These are phyloP conservation scores for Micronycteris hirsuta DNA, from an alignment of 2,113 vertebrate genomes.

Conservation along the genomic window DNA sequence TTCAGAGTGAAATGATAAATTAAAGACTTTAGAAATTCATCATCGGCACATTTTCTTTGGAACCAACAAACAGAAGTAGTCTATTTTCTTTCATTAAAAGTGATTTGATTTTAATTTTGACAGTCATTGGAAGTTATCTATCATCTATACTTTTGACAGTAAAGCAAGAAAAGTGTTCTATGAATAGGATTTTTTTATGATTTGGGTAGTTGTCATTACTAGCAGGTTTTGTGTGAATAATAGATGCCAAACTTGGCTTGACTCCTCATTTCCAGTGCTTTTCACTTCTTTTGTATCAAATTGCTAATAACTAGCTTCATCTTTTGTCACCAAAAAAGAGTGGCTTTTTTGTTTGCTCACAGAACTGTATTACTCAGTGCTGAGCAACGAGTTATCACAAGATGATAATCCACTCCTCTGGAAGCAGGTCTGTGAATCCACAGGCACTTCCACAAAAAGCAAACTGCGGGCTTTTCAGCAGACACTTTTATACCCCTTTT, in stretches of 20 bases:
- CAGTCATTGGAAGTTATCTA: conserved; percentile 80
- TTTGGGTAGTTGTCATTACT: conserved; percentile 77
- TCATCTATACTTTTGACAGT: conserved; percentile 79
- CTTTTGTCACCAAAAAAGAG: conserved; percentile 67
- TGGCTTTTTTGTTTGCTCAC: conserved; percentile 69
- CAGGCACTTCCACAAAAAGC: conserved; percentile 72
- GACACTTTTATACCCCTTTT: conserved; percentile 70
- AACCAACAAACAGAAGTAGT: conserved; percentile 56
- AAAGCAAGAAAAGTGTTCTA: conserved; percentile 75
- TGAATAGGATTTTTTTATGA: conserved; percentile 71
- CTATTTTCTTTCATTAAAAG: conserved; percentile 74
- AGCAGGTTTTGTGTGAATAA: conserved; percentile 77
- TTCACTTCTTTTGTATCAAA: conserved; percentile 67
- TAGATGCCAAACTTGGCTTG: conserved; percentile 77
- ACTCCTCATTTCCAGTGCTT: conserved; percentile 72
- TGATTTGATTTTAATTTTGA: conserved; percentile 80
- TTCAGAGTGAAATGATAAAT: conserved; percentile 73
- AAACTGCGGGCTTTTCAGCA: conserved; percentile 51
- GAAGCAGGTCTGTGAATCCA: conserved; percentile 64
- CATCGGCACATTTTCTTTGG: conserved; percentile 71
- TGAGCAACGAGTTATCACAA: conserved; percentile 57
- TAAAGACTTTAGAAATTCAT: conserved; percentile 76
- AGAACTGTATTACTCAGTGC: conserved; percentile 56
- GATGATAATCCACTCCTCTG: conserved; percentile 68
- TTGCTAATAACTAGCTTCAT: conserved; percentile 70